Conservation (phyloP, 2,113 vertebrate species). For the Rhinichthys klamathensis region DNA sequence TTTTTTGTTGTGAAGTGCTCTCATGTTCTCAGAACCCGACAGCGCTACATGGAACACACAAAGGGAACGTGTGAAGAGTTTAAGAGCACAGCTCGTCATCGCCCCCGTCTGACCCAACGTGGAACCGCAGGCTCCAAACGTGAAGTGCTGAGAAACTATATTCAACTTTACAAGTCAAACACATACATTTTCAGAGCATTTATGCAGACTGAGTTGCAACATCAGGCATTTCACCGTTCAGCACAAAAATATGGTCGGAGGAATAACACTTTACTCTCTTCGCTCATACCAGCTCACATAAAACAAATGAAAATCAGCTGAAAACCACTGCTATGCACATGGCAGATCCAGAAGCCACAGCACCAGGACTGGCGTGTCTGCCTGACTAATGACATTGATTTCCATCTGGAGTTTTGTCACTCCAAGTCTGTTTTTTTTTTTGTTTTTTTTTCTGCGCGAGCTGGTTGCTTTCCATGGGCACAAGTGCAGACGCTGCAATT, state of each 20-base stretch:
- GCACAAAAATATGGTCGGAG: constrained; percentile 13
- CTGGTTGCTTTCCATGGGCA: constrained; percentile 71
- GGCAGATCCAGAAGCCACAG: constrained; percentile 32
- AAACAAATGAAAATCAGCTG: constrained; percentile 26
- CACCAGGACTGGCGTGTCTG: constrained; percentile 43
- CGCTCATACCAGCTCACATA: constrained; percentile 9
- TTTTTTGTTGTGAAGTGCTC: constrained; percentile 48
- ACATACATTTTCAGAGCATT: constrained; percentile 6
- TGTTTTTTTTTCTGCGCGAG: constrained; percentile 41
- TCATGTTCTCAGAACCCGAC: constrained; percentile 64
- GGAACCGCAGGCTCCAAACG: constrained; percentile 63
- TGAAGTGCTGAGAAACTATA: background rate
- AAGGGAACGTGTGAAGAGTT: constrained; percentile 66
- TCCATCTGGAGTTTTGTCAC: constrained; percentile 51
- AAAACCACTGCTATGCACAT: constrained; percentile 30
- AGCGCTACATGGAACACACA: constrained; percentile 67
- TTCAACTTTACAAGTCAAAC: constrained; percentile 8
- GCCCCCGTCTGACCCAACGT: constrained; percentile 66
- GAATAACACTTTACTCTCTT: constrained; percentile 35
- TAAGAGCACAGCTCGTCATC: constrained; percentile 66
- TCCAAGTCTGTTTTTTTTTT: constrained; percentile 36
- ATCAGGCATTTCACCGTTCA: constrained; percentile 19
- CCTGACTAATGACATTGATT: constrained; percentile 47
- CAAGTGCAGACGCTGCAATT: constrained; percentile 76
- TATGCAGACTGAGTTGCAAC: constrained; percentile 18